A percentile compares a stretch with the other conserved stretches of the same genome.
Conservation (phyloP, 2,888 invertebrate species). For the Trachelus iudaicus region DNA sequence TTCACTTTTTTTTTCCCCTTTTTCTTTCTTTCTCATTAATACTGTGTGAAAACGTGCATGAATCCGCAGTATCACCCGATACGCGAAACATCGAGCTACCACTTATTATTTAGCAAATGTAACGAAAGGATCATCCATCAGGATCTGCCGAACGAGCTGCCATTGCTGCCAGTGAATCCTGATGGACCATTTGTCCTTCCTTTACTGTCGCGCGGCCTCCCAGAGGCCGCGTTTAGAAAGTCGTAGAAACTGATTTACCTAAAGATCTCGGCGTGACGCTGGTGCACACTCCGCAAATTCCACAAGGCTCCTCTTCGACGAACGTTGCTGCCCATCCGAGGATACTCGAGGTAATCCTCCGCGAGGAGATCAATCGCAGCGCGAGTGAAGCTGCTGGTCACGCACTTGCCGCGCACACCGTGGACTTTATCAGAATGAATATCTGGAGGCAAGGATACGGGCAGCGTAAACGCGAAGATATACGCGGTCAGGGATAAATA, state of each 20-base stretch:
- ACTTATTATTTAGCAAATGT: neutral
- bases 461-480: neutral
- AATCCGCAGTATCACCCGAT: neutral
- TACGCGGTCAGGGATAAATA: neutral
- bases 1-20: neutral
- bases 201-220: neutral
- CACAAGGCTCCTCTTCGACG: conserved; percentile 42
- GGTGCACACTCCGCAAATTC: conserved; percentile 65
- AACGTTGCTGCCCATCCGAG: neutral
- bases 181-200: neutral
- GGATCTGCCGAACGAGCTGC: neutral
- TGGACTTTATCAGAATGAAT: neutral
- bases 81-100: neutral
- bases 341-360: neutral
- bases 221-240: neutral
- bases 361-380: neutral
- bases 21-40: conserved; percentile 19
- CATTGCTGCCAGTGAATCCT: neutral
- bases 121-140: neutral
- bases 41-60: conserved; percentile 15
- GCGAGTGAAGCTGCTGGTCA: neutral
- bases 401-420: neutral
- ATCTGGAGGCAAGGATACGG: neutral
- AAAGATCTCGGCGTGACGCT: neutral
- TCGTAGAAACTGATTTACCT: neutral